Conservation (phyloP, 2,113 vertebrate species). For the Gadus chalcogrammus region DNA sequence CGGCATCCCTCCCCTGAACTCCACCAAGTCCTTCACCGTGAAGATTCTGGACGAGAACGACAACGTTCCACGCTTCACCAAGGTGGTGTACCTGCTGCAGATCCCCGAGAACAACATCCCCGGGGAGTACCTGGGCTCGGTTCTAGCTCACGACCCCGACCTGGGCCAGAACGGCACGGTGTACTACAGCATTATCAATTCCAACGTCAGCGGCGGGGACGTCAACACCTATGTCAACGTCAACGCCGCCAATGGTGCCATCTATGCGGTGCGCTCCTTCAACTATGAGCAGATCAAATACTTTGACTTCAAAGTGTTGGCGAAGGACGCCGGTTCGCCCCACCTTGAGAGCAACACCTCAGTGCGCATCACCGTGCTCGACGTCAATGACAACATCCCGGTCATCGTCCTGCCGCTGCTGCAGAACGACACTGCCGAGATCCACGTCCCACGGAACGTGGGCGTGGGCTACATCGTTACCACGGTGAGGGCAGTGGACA, state of each 20-base stretch:
- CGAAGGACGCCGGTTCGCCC: conserved; percentile 92
- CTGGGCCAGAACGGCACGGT: conserved; percentile 95
- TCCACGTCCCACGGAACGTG: conserved; percentile 93
- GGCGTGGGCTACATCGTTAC: conserved; percentile 93
- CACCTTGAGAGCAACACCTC: conserved; percentile 95
- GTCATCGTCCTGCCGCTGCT: conserved; percentile 90
- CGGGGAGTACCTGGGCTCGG: conserved; percentile 93
- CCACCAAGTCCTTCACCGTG: conserved; percentile 93
- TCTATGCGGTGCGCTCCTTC: conserved; percentile 94
- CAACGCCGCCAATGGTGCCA: conserved; percentile 96
- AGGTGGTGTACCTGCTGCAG: conserved; percentile 92
- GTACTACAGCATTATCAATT: conserved; percentile 92
- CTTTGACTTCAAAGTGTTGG: conserved; percentile 95
- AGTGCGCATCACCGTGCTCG: conserved; percentile 87
- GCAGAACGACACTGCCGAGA: conserved; percentile 94
- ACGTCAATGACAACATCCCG: conserved; percentile 97
- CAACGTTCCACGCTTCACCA: conserved; percentile 93
- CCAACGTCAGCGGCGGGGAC: conserved; percentile 93
- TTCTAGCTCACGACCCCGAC: conserved; percentile 93
- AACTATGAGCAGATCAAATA: conserved; percentile 98
- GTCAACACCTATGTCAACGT: conserved; percentile 97
- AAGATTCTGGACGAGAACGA: conserved; percentile 96
- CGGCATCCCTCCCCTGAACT: conserved; percentile 89
- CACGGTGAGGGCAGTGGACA: conserved; percentile 91
- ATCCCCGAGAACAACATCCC: conserved; percentile 98